These are phyloP conservation scores for Allolobophora icterica DNA, from an alignment of 2,888 invertebrate species.

Conservation along the genomic window DNA sequence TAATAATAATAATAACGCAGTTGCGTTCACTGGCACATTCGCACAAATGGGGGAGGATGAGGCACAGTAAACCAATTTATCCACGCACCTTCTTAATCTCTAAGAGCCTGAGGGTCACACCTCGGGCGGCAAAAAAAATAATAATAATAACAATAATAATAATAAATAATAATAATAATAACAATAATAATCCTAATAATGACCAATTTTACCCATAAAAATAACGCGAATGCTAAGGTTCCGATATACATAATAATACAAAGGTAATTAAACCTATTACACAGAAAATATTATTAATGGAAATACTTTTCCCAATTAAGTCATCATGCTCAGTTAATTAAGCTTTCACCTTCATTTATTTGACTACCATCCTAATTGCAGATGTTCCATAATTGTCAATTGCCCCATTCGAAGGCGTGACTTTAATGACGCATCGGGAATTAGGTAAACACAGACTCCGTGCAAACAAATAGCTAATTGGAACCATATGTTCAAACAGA, in stretches of 20 bases:
- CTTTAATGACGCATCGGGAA: background rate
- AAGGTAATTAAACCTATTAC: background rate
- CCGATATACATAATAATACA: background rate
- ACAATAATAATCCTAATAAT: background rate
- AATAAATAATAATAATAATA: background rate
- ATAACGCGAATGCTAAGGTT: background rate
- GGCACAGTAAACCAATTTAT: too few species aligned
- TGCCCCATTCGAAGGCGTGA: background rate
- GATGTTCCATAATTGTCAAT: background rate
- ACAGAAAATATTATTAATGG: background rate
- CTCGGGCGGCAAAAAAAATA: too few species aligned
- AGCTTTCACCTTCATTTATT: background rate
- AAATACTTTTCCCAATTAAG: background rate
- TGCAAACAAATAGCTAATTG: background rate
- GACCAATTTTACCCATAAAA: background rate
- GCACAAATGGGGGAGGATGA: too few species aligned
- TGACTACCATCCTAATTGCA: background rate
- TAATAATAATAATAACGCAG: too few species aligned
- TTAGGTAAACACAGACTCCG: background rate
- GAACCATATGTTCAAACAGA: background rate
- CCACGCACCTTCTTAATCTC: too few species aligned
- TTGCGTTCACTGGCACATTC: too few species aligned
- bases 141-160: too few species aligned
- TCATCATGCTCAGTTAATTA: background rate
- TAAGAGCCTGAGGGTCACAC: too few species aligned